phyloP scores from a whole-genome alignment of 2,797 vertebrate species.

The Scleropages formosus region DNA sequence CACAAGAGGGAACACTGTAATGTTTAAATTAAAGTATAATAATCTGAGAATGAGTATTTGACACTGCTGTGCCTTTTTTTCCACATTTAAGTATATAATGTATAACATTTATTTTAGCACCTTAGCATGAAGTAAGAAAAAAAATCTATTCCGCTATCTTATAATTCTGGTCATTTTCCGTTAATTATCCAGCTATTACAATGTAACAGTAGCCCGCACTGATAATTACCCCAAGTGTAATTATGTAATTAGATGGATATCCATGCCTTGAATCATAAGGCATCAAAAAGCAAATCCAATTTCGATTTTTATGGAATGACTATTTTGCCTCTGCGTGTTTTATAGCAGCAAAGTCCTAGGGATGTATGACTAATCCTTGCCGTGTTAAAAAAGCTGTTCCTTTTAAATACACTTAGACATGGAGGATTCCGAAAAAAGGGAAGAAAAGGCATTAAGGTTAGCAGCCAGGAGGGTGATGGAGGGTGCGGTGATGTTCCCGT shows the following conservation, averaged over 20 bases:
- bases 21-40: background rate
- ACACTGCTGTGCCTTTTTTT: background rate
- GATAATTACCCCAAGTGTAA: conserved; percentile 78
- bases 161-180: conserved; percentile 61
- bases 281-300: conserved; percentile 78
- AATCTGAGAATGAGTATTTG: conserved; percentile 6
- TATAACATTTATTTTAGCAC: background rate
- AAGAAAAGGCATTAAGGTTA: conserved; percentile 37
- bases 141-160: background rate
- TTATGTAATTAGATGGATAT: conserved; percentile 78
- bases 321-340: conserved; percentile 69
- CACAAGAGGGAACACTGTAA: background rate
- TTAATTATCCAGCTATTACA: conserved; percentile 79
- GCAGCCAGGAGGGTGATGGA: background rate
- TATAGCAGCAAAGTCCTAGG: conserved; percentile 70
- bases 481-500: background rate
- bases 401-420: conserved; percentile 64
- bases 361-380: conserved; percentile 73
- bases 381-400: conserved; percentile 66
- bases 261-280: conserved; percentile 78
- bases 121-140: background rate
- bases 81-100: background rate
- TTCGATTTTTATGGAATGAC: conserved; percentile 75
- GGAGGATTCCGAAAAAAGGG: conserved; percentile 56
- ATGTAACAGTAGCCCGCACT: conserved; percentile 72